Percentiles rank a stretch among this genome's conserved stretches.
Conservation (phyloP, 2,797 vertebrate genomes). For the Synanceia verrucosa region DNA sequence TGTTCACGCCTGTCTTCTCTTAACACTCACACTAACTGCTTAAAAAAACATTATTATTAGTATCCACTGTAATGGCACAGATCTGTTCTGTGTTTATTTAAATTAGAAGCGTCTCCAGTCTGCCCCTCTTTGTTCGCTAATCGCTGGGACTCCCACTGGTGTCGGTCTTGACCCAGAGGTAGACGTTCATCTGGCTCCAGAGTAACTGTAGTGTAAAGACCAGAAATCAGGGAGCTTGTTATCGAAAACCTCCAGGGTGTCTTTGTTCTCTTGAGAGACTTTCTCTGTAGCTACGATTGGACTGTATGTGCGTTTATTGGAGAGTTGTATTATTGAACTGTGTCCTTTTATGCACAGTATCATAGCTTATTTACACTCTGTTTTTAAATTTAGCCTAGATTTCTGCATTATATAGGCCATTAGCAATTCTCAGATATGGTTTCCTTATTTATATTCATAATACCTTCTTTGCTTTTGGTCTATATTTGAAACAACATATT, state of each 20-base stretch:
- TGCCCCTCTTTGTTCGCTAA: slow-evolving; percentile 38
- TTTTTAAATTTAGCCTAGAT: slow-evolving; percentile 9
- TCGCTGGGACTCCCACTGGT: slow-evolving; percentile 64
- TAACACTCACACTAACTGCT: not conserved
- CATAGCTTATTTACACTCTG: slow-evolving; percentile 10
- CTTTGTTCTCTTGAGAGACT: slow-evolving; percentile 48
- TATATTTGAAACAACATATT: not conserved
- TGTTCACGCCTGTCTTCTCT: not conserved
- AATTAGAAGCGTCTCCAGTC: slow-evolving; percentile 37
- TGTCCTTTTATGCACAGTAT: slow-evolving; percentile 19
- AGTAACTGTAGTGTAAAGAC: slow-evolving; percentile 70
- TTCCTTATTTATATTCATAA: slow-evolving; percentile 4
- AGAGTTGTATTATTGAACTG: slow-evolving; percentile 19
- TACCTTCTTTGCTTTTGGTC: not conserved
- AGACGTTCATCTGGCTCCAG: slow-evolving; percentile 59
- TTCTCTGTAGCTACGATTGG: slow-evolving; percentile 41
- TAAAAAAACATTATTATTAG: not conserved
- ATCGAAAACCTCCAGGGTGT: slow-evolving; percentile 64
- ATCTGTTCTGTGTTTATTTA: slow-evolving; percentile 23
- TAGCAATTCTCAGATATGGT: not conserved
- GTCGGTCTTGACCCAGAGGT: slow-evolving; percentile 64
- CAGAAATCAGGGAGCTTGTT: slow-evolving; percentile 76
- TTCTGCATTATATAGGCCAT: slow-evolving; percentile 12
- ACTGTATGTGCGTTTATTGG: slow-evolving; percentile 29
- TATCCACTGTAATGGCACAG: slow-evolving; percentile 5